phyloP scores from a whole-genome alignment of 2,888 invertebrate genomes.

The Agrotis ipsilon region DNA sequence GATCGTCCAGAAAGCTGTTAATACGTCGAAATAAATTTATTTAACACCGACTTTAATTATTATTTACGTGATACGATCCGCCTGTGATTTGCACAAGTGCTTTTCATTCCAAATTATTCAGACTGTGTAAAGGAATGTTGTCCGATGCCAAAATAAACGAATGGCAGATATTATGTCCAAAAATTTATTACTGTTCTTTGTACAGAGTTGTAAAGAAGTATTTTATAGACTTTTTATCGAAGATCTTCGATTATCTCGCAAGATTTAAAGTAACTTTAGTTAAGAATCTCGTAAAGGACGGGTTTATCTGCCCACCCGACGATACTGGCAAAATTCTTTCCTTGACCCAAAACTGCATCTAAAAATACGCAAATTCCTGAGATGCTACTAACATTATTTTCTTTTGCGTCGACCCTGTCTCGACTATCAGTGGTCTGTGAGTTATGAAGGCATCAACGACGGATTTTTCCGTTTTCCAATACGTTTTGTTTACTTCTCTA shows the following conservation, averaged over 20 bases:
- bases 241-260: slow-evolving; percentile 29
- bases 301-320: slow-evolving; percentile 26
- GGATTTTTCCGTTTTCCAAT: slow-evolving; percentile 58
- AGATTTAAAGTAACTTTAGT: slow-evolving; percentile 11
- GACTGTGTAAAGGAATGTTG: slow-evolving; percentile 46
- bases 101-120: slow-evolving; percentile 48
- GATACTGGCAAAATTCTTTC: slow-evolving; percentile 37
- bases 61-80: slow-evolving; percentile 49
- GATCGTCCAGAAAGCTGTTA: slow-evolving; percentile 29
- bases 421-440: slow-evolving; percentile 32
- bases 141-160: slow-evolving; percentile 52
- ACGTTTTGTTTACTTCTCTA: slow-evolving; percentile 59
- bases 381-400: slow-evolving; percentile 33
- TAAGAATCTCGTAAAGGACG: slow-evolving; percentile 31
- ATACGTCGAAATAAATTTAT: slow-evolving; percentile 55
- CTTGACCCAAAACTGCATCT: slow-evolving; percentile 59
- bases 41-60: slow-evolving; percentile 57
- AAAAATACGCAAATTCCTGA: slow-evolving; percentile 46
- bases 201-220: slow-evolving; percentile 16
- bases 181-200: slow-evolving; percentile 17
- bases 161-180: slow-evolving; percentile 35
- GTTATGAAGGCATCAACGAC: slow-evolving; percentile 40
- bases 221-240: slow-evolving; percentile 44
- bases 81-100: slow-evolving; percentile 58
- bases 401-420: slow-evolving; percentile 45